phyloP scores from a whole-genome alignment of 2,888 invertebrate species.

The Pyrrhia umbra region DNA sequence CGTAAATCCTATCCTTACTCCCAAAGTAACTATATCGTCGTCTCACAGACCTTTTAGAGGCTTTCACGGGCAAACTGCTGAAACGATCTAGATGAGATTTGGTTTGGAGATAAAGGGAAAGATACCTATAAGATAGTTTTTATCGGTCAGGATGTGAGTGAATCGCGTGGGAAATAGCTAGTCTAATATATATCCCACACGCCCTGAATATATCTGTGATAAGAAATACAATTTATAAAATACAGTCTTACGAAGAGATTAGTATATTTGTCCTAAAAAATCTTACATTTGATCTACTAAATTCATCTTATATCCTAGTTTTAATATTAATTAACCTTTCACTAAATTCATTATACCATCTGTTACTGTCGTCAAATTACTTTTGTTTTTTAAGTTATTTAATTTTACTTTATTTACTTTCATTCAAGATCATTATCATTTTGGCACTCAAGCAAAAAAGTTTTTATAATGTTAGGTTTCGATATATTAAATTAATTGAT shows the following conservation, averaged over 20 bases:
- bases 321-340: constrained; percentile 1
- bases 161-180: no score
- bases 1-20: no score
- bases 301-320: constrained; percentile 1
- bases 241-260: background rate
- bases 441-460: background rate
- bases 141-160: no score
- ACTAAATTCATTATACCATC: constrained; percentile 4
- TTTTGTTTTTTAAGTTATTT: background rate
- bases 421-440: background rate
- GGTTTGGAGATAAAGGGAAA: no score
- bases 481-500: no score
- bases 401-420: background rate
- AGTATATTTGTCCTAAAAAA: background rate
- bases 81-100: no score
- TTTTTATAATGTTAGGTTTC: no score
- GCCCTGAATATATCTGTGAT: background rate
- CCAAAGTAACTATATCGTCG: no score
- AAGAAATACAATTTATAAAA: constrained; percentile 1
- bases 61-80: no score
- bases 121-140: no score
- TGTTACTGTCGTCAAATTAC: background rate
- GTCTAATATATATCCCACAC: background rate
- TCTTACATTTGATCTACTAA: background rate
- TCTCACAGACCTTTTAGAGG: no score